Base-by-base conservation (phyloP, 2,113 vertebrate genomes). In the Passer domesticus region DNA sequence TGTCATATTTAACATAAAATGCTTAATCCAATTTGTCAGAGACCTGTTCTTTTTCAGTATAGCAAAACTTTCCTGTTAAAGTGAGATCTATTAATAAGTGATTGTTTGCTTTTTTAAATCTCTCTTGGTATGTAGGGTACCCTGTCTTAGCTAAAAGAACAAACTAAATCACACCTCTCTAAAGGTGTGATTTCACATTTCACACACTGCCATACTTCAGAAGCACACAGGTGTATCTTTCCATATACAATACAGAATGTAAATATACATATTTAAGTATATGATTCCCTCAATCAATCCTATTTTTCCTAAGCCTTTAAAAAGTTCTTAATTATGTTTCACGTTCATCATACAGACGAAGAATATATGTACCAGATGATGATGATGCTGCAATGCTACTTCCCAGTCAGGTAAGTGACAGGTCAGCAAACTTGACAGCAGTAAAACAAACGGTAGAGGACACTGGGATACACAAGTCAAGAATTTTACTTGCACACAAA, bases 181-280 rank as follows among this genome's bases (percentile, higher is more conserved):
- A 37, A 43, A 0, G n/a, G n/a, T n/a, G n/a, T n/a, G n/a, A n/a
- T n/a, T n/a, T n/a, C 15, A 14, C 0, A 0, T 55, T 72, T 75
- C 28, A 20, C 30, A 17, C 1, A 1, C 39, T 6, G 2, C 28
- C 3, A 1, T 8, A 5, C n/a, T 58, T 41, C 43, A 22, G 7
- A 6, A n/a, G 12, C 25, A 5, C 2, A 2, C 58, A 53, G 5
- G 18, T 23, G 1, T 25, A 3, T 33, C n/a, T 63, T 62, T 60
- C 59, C 16, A 5, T 25, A 19, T 27, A 39, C 2, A 4, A 28
- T 39, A 37, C 3, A 1, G 59, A 39, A 60, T 60, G 27, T 27
- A 60, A 60, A 13, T 60, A 60, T 25, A 59, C 7, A 24, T 25
- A 35, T 60, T 37, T 18, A 37, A 35, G 24, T 27, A 27, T 60